phyloP scores from a whole-genome alignment of 2,113 vertebrate genomes.

The Anhinga anhinga region DNA sequence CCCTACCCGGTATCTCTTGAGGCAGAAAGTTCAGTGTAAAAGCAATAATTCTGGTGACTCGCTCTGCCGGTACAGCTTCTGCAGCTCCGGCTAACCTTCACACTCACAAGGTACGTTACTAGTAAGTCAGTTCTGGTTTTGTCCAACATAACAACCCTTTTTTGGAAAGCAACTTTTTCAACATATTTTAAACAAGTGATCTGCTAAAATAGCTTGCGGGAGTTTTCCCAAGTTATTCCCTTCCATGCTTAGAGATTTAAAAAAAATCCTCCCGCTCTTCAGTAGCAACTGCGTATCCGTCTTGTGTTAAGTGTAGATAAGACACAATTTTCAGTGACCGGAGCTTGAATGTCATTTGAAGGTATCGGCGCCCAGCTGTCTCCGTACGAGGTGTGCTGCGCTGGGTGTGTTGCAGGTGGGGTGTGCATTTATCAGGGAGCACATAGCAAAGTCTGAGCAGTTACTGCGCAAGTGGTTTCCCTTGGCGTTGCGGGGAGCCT shows the following conservation, averaged over 20 bases:
- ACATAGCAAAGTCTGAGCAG: neutral
- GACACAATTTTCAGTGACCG: accelerated
- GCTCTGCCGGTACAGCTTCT: neutral
- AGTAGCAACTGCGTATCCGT: no score
- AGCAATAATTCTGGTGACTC: accelerated
- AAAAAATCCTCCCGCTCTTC: neutral
- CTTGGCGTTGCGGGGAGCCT: accelerated
- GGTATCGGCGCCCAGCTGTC: accelerated
- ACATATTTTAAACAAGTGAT: neutral
- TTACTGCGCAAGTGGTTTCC: neutral
- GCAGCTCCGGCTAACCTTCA: neutral
- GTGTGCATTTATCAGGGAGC: neutral
- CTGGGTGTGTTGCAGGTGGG: neutral
- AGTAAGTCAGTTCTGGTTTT: neutral
- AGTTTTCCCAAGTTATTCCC: neutral
- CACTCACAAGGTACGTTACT: accelerated
- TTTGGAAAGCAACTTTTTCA: neutral
- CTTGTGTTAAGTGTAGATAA: accelerated
- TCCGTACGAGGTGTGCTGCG: accelerated
- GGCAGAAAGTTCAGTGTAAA: neutral
- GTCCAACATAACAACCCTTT: neutral
- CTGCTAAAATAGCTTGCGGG: neutral
- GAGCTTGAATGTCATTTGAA: neutral
- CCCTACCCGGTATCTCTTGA: neutral
- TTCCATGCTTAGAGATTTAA: accelerated